Evolutionary conservation across 2,797 vertebrate genomes (phyloP), one percentile per base, ranked within the genome.

Genomic region (Spinibarbus caldwelli): DNA sequence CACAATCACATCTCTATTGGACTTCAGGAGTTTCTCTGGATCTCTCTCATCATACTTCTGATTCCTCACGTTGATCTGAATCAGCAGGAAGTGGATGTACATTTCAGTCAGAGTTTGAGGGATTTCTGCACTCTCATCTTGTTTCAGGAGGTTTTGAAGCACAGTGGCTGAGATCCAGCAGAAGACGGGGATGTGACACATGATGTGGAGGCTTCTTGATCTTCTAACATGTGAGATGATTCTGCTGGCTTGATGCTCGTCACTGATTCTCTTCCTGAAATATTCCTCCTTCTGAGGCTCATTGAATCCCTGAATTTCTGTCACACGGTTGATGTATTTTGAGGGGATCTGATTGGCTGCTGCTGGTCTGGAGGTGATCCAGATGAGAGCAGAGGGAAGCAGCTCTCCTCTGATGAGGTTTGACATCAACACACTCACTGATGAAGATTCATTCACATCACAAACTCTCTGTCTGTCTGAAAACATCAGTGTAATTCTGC

Each of bases 391-490:
- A 41, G 38, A 41, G 38, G 38, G 38, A 41, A 41, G 38, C 38
- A 41, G 38, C 8, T 9, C 38, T 41, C 38, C 38, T 41, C 38
- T 41, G 8, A 41, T 41, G 38, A 41, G 38, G 38, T 41, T 41
- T 41, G 8, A 41, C 38, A 41, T 41, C 38, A 41, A 9, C 38
- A 41, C 38, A 59, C 54, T 10, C 10, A 59, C 54, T 59, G 54
- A 59, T 26, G 54, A 59, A 59, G 4, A n/a, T 1, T 59, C 54
- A 26, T 5, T 26, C 4, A 26, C 54, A 59, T 59, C 10, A 59
- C 9, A 59, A 11, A 59, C 10, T 5, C 0, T 12, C 1, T 59
- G 0, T 5, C 0, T 0, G 1, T n/a, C 9, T 59, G 10, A 59
- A 26, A 26, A 59, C 54, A 8, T 52, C 19, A 5, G 54, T 26